Base-by-base conservation (phyloP, 2,113 vertebrate genomes). In the Romanogobio albipinnatus region DNA sequence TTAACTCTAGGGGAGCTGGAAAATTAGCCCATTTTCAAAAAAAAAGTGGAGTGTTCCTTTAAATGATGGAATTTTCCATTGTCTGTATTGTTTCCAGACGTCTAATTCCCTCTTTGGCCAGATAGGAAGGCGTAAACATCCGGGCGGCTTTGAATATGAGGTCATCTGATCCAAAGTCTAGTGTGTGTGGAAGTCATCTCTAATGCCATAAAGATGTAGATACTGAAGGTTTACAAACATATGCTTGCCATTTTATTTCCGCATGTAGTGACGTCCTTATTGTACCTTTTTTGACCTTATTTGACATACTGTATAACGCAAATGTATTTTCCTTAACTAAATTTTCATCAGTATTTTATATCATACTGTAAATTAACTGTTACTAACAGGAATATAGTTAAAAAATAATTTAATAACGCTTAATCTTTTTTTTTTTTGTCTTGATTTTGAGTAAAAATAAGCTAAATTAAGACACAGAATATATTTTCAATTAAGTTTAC, bases 41-140 rank as follows among this genome's bases (percentile, higher is more conserved):
- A 29, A 29, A 29, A 29, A 29, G 29, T 29, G 29, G 29, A 29
- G 29, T 29, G 29, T 29, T 29, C 29, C 29, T 29, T 29, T 29
- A 19, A 17, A 51, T 9, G 47, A 24, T 84, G 43, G 62, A 77
- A 76, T 81, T 83, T 81, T 68, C 70, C 49, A 70, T 47, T 17
- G 24, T 15, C 33, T 24, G 24, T 80, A 8, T 49, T 2, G 8
- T 7, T 56, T 78, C n/a, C 36, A 53, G 36, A 26, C 39, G 11
- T 47, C 33, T 81, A 68, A n/a, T 81, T 61, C 17, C 5, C 79
- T 26, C 61, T 68, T 81, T 81, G 58, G 4, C 24, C 77, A 64
- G 39, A n/a, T 24, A 47, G 13, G 13, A 62, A 33, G 61, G 49
- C 4, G 24, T 51, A 51, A 51, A 68, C 45, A 68, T 68, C 61